Evolutionary conservation across 2,888 invertebrate genomes (phyloP).

Genomic region (Eudemis profundana): DNA sequence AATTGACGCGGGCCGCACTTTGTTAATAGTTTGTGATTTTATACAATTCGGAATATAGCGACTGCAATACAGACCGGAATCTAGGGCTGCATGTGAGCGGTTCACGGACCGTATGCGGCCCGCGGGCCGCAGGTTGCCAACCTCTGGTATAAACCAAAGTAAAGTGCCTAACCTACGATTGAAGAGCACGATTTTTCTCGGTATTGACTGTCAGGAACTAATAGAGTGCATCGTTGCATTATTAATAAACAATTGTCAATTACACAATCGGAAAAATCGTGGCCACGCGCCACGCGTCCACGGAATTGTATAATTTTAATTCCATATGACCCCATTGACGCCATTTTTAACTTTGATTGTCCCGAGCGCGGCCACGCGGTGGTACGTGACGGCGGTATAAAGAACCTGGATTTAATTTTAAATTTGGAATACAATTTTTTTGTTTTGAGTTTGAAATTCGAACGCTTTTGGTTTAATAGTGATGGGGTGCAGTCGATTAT

Average conservation of each 20-base stretch:
- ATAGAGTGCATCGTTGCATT: slow-evolving; percentile 22
- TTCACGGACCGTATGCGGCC: no score
- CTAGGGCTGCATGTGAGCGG: no score
- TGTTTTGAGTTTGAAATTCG: slow-evolving; percentile 1
- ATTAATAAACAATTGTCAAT: slow-evolving; percentile 39
- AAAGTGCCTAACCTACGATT: background rate
- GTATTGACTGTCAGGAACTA: slow-evolving; percentile 6
- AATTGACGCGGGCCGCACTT: no score
- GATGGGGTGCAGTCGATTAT: slow-evolving; percentile 5
- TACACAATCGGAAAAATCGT: slow-evolving; percentile 41
- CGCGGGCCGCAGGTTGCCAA: no score
- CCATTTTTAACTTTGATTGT: slow-evolving; percentile 31
- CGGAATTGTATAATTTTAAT: slow-evolving; percentile 33
- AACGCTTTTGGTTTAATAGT: background rate
- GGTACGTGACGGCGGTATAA: slow-evolving; percentile 33
- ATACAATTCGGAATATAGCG: no score
- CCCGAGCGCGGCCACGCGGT: slow-evolving; percentile 22
- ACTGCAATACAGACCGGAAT: no score
- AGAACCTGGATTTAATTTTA: background rate
- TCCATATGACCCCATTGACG: slow-evolving; percentile 25
- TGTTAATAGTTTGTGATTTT: no score
- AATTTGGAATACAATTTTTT: slow-evolving; percentile 18
- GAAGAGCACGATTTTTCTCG: slow-evolving; percentile 7
- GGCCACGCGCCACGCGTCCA: slow-evolving; percentile 31
- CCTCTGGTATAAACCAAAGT: no score